Percentiles rank a stretch among this genome's conserved stretches.
Evolutionary conservation across 2,888 invertebrate species (phyloP).

Genomic region (Agonopterix heracliana): DNA sequence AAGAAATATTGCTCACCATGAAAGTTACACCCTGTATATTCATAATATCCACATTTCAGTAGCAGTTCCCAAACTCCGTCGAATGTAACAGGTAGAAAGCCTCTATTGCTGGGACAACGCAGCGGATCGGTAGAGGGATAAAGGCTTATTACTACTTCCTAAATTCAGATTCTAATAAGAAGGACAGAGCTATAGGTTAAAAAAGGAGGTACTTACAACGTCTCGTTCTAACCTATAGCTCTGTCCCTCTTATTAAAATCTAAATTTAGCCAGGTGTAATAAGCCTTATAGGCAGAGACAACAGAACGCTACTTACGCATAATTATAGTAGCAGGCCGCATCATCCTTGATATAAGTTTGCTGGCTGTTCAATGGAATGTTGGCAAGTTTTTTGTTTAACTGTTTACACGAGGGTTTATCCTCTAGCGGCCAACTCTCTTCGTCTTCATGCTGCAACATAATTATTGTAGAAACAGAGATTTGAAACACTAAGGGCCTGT

Average conservation of each 20-base stretch:
- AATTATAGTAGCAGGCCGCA: constrained; percentile 74
- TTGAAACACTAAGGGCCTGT: no score
- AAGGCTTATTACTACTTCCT: neutral
- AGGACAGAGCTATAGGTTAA: no score
- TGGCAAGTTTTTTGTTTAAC: constrained; percentile 40
- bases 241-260: no score
- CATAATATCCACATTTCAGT: no score
- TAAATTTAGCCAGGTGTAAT: neutral
- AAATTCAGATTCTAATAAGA: no score
- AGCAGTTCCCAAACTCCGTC: no score
- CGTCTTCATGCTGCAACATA: constrained; percentile 58
- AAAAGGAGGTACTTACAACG: no score
- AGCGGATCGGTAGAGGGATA: neutral
- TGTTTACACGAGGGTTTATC: constrained; percentile 50
- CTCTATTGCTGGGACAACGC: neutral
- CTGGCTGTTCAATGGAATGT: constrained; percentile 41
- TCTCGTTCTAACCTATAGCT: no score
- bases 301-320: constrained; percentile 55
- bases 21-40: no score
- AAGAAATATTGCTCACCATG: no score
- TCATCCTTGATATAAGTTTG: constrained; percentile 55
- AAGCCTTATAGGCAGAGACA: neutral
- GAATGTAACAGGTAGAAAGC: no score
- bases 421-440: constrained; percentile 60
- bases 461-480: no score